Percentiles rank a stretch among this genome's conserved stretches.
phyloP scores from a whole-genome alignment of 2,797 vertebrate genomes.

The Urophycis tenuis region DNA sequence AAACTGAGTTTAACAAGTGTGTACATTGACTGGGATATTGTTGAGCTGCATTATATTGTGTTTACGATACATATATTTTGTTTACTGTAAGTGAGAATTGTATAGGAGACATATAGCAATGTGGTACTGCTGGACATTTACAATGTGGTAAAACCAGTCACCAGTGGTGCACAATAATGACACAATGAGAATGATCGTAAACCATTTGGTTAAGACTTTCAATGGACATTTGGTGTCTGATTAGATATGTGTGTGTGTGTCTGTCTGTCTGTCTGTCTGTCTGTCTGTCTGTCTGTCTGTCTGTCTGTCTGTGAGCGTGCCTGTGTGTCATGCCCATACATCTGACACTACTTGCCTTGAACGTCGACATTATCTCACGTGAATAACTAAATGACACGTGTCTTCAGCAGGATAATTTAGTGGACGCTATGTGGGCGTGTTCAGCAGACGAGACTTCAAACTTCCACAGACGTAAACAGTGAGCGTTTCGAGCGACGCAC shows the following conservation, averaged over 20 bases:
- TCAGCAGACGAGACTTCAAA: conserved; percentile 11
- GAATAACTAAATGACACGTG: background rate
- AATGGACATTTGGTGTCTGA: too few species aligned
- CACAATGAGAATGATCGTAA: background rate
- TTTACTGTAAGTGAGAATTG: background rate
- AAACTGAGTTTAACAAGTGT: conserved; percentile 25
- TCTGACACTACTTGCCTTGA: background rate
- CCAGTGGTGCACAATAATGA: background rate
- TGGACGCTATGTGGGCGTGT: background rate
- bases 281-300: background rate
- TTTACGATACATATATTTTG: background rate
- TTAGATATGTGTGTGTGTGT: too few species aligned
- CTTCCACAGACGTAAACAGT: conserved; percentile 25
- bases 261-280: too few species aligned
- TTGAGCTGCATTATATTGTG: background rate
- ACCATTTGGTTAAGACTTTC: background rate
- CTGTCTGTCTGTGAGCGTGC: background rate
- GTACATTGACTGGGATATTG: background rate
- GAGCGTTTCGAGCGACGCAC: conserved; percentile 20
- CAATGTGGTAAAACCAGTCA: background rate
- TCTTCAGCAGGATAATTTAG: background rate
- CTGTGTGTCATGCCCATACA: conserved; percentile 1
- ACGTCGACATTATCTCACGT: background rate
- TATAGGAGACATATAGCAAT: background rate
- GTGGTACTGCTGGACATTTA: too few species aligned